These are phyloP conservation scores for Laupala kohalensis DNA, from an alignment of 1,140 invertebrate species.

Conservation along the genomic window DNA sequence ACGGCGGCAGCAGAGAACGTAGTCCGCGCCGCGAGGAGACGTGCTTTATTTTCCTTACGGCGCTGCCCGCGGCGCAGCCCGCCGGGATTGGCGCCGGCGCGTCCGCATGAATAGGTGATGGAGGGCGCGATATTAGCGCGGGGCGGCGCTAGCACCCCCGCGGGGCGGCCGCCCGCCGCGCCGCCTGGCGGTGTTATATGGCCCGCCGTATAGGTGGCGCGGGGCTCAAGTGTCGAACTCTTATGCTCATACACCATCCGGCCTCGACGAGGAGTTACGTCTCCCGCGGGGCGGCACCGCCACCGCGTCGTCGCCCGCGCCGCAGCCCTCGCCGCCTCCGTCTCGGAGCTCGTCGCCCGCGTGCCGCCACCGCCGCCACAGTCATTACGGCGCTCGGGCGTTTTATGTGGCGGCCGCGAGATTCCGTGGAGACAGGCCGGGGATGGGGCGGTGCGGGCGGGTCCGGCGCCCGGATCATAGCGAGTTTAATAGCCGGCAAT, in stretches of 20 bases:
- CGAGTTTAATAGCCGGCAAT: not conserved
- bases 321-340: too few species aligned
- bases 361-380: not conserved
- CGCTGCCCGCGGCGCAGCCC: too few species aligned
- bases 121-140: not conserved
- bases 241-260: not conserved
- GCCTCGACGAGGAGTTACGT: not conserved
- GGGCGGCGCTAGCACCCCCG: not conserved
- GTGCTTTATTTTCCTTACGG: not conserved
- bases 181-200: not conserved
- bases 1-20: not conserved
- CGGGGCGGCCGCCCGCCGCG: too few species aligned
- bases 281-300: too few species aligned
- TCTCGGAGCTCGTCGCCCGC: not conserved
- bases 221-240: not conserved
- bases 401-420: not conserved
- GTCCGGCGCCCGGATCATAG: not conserved
- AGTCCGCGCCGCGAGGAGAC: not conserved
- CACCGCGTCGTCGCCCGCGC: too few species aligned
- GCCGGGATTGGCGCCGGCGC: not conserved
- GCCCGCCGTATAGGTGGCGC: not conserved
- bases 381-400: not conserved
- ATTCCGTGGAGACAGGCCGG: not conserved
- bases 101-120: not conserved
- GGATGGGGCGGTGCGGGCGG: too few species aligned